Base-by-base conservation (phyloP, 2,888 invertebrate genomes). In the Parthenolecanium corni region DNA sequence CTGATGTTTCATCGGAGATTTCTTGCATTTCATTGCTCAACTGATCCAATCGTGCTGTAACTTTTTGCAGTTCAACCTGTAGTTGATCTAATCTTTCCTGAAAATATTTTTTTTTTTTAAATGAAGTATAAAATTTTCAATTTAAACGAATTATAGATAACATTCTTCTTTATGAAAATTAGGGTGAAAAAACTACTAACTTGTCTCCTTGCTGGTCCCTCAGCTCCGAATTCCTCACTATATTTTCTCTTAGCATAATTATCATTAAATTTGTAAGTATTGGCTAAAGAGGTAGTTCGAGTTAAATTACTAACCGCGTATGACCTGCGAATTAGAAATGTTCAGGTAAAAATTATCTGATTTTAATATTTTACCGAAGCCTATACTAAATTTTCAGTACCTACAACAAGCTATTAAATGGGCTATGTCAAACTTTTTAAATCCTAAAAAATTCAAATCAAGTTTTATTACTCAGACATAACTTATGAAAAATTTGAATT, bases 81-180 rank as follows among this genome's bases (percentile, higher is more conserved):
- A 78, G 74, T 63, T 72, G 72, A 61, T 75, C 72, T 66, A 77
- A 70, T 65, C 77, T 71, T 66, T 77, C 76, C 77, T 76, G 20
- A 16, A 31, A 31, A 31, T 31, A 31, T 6, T n/a, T n/a, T n/a
- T n/a, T n/a, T n/a, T n/a, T n/a, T n/a, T n/a, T n/a, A n/a, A n/a
- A n/a, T n/a, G n/a, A n/a, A n/a, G n/a, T n/a, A n/a, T n/a, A n/a
- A n/a, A n/a, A 23, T 23, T 51, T 23, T 18, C 14, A 4, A 6
- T n/a, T n/a, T 9, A 51, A 12, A 23, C 24, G 16, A 51, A 21
- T 6, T 38, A 9, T 11, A 14, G 9, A 11, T 14, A 38, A 38
- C 38, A 38, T 38, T 38, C 14, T 38, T 14, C 38, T 6, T 38
- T 6, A 11, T 38, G 9, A 11, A 14, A 9, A 38, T 11, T 6